Evolutionary conservation across 2,888 invertebrate species (phyloP), one percentile per base, ranked within the genome.

Genomic region (Acleris laterana): DNA sequence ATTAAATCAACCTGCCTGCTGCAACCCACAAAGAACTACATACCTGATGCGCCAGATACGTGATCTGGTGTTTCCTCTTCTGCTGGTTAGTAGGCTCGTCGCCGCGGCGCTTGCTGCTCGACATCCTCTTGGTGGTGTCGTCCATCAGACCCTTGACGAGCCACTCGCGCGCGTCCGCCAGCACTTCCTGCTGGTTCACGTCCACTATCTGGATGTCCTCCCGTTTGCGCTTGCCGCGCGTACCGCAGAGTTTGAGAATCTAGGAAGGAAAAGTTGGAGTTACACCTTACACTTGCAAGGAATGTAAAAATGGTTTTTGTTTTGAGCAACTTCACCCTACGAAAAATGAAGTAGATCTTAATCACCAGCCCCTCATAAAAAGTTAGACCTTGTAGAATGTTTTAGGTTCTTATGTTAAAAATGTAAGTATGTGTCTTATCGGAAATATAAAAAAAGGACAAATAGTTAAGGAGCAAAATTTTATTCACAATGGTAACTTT

Each of bases 1-100:
- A n/a, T n/a, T n/a, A n/a, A n/a, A n/a, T n/a, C n/a, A n/a, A n/a
- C n/a, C n/a, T n/a, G 13, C 38, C 38, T 38, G 3, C 38, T 32
- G 11, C 0, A 11, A 11, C 32, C 22, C 44, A 20, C 22, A 13
- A 2, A 16, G 9, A 32, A 22, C 2, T n/a, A 13, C 50, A 19
- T 38, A 95, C 95, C 93, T 95, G 95, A 84, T 96, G 96, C 22
- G 98, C 99, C 73, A 99, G 93, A 86, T 98, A 99, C 1, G 98
- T 99, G 75, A 99, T 99, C 93, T 99, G 99, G 94, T 99, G 98
- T 86, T 99, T 99, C 73, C 96, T 94, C 73, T 95, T 95, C 62
- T 97, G 96, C 72, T 95, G 95, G 11, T 93, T 93, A n/a, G 95
- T 94, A 0, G 96, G 95, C 73, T 83, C 94, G 81, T 86, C 93